Conservation (phyloP, 1,140 invertebrate species). For the Nixonia krombeini region DNA sequence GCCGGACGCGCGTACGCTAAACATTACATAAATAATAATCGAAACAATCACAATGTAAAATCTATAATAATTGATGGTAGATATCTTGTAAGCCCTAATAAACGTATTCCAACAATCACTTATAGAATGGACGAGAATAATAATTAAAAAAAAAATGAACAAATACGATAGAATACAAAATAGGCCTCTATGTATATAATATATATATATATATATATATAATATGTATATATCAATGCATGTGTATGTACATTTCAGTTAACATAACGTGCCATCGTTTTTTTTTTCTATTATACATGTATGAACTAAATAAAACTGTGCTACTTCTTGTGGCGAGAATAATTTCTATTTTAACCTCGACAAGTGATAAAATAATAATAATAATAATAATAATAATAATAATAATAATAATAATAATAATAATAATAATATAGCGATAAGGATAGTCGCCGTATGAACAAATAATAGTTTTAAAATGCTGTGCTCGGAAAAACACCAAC, state of each 20-base stretch:
- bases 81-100: slow-evolving; percentile 49
- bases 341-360: neutral
- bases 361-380: slow-evolving; percentile 50
- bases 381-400: slow-evolving; percentile 24
- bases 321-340: slow-evolving; percentile 30
- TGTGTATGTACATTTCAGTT: slow-evolving; percentile 66
- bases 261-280: slow-evolving; percentile 66
- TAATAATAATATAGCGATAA: no score
- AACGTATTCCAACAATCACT: slow-evolving; percentile 59
- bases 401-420: slow-evolving; percentile 13
- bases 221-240: slow-evolving; percentile 56
- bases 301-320: slow-evolving; percentile 51
- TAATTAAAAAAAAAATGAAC: slow-evolving; percentile 53
- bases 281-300: slow-evolving; percentile 63
- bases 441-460: no score
- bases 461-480: no score
- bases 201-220: slow-evolving; percentile 32
- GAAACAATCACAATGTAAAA: slow-evolving; percentile 53
- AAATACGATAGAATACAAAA: slow-evolving; percentile 63
- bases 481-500: no score
- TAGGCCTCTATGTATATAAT: slow-evolving; percentile 60
- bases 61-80: slow-evolving; percentile 52
- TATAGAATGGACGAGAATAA: slow-evolving; percentile 49
- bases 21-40: slow-evolving; percentile 41
- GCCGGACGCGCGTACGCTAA: no score